Evolutionary conservation across 35 echinoderm and acorn worm genomes (phyloP).

Genomic region (Ptychodera flava): DNA sequence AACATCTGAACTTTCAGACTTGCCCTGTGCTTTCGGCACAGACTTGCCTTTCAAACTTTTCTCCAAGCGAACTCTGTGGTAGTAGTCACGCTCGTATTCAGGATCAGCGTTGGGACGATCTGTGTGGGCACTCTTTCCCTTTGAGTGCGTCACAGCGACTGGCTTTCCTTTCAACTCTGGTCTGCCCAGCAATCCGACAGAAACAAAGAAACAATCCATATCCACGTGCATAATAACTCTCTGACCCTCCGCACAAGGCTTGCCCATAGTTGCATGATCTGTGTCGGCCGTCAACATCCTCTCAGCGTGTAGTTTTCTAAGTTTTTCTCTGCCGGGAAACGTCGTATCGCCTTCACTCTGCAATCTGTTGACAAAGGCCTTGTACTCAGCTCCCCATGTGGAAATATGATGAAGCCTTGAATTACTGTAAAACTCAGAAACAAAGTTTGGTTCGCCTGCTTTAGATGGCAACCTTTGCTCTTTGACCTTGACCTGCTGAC

Average conservation of each 20-base stretch:
- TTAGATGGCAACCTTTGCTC: conserved; percentile 27
- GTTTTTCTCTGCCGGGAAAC: conserved; percentile 69
- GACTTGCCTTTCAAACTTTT: neutral
- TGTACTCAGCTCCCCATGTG: conserved; percentile 96
- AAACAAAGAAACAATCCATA: conserved; percentile 99
- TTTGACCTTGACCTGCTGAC: neutral
- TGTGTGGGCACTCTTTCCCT: conserved; percentile 51
- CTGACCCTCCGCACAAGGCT: neutral
- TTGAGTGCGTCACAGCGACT: conserved; percentile 91
- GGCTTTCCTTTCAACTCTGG: conserved; percentile 86
- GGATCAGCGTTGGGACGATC: conserved; percentile 32
- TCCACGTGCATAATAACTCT: conserved; percentile 88
- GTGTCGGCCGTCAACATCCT: neutral
- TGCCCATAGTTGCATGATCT: neutral
- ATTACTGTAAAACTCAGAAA: conserved; percentile 91
- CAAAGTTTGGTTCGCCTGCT: conserved; percentile 67
- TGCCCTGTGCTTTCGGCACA: neutral
- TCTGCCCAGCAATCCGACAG: conserved; percentile 67
- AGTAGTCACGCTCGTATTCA: conserved; percentile 68
- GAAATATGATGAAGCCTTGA: conserved; percentile 87
- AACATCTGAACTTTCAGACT: neutral
- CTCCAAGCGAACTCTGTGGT: conserved; percentile 14
- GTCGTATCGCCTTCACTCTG: conserved; percentile 52
- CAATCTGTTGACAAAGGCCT: conserved; percentile 76
- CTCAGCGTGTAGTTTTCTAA: conserved; percentile 12